phyloP scores from a whole-genome alignment of 1,140 invertebrate genomes.

The Arion vulgaris region DNA sequence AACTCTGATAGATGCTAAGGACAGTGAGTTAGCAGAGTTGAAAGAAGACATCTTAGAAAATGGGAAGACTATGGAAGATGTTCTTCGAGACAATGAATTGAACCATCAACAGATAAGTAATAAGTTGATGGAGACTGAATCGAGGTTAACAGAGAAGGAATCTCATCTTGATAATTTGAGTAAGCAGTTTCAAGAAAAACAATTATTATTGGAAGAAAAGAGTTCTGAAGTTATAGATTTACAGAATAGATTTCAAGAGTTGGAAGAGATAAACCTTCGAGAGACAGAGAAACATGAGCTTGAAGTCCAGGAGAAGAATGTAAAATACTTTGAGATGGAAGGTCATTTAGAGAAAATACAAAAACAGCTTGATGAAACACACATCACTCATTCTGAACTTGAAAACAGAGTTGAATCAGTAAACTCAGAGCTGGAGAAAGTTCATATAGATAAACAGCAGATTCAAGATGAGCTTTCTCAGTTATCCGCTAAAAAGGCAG shows the following conservation, averaged over 20 bases:
- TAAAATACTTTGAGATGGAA: slow-evolving; percentile 31
- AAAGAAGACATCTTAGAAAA: slow-evolving; percentile 56
- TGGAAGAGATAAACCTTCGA: not conserved
- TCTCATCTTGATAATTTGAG: slow-evolving; percentile 25
- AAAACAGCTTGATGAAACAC: slow-evolving; percentile 9
- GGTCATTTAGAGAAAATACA: slow-evolving; percentile 17
- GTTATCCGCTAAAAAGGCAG: not conserved
- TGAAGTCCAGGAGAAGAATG: slow-evolving; percentile 16
- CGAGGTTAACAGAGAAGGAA: slow-evolving; percentile 34
- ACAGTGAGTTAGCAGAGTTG: slow-evolving; percentile 35
- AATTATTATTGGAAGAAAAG: not conserved
- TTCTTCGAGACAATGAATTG: slow-evolving; percentile 53
- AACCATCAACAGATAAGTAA: slow-evolving; percentile 43
- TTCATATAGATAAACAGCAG: slow-evolving; percentile 8
- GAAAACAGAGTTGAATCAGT: slow-evolving; percentile 31
- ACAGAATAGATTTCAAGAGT: not conserved
- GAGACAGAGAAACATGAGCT: slow-evolving; percentile 16
- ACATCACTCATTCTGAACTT: slow-evolving; percentile 28
- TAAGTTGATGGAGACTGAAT: slow-evolving; percentile 39
- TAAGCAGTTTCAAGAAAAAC: not conserved
- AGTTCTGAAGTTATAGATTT: not conserved
- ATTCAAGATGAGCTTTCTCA: not conserved
- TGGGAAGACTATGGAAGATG: slow-evolving; percentile 58
- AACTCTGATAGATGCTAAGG: slow-evolving; percentile 40
- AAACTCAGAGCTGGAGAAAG: slow-evolving; percentile 5